These are phyloP conservation scores for Lacerta viridis DNA, from an alignment of 2,797 vertebrate species.

Conservation along the genomic window DNA sequence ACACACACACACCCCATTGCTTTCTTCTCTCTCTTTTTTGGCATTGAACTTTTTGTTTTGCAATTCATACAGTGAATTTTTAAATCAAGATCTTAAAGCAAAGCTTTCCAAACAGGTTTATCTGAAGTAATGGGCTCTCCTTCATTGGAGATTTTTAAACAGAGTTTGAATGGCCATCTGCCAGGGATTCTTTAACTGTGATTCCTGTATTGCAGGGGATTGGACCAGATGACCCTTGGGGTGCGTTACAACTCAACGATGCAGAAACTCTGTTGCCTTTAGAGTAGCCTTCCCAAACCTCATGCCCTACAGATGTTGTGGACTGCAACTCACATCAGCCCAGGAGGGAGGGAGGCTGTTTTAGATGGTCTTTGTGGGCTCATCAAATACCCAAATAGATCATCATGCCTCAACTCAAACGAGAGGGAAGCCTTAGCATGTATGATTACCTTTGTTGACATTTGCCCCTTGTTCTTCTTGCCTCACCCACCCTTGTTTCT, in stretches of 20 bases:
- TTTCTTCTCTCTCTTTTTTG: constrained; percentile 34
- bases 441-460: too few relatives aligned
- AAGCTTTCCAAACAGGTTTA: constrained; percentile 39
- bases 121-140: constrained; percentile 3
- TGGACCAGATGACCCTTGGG: too few relatives aligned
- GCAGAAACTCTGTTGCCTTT: constrained; percentile 8
- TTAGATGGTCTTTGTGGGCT: background rate
- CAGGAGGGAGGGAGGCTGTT: background rate
- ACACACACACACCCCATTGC: background rate
- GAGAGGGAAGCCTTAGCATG: background rate
- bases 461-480: background rate
- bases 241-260: background rate
- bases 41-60: constrained; percentile 44
- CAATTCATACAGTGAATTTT: constrained; percentile 17
- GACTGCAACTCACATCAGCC: background rate
- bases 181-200: too few relatives aligned
- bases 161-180: too few relatives aligned
- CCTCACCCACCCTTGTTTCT: background rate
- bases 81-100: constrained; percentile 10
- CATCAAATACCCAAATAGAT: background rate
- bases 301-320: background rate
- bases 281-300: background rate
- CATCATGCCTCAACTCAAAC: background rate
- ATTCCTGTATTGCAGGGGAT: too few relatives aligned
- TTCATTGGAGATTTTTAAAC: too few relatives aligned